Conservation (phyloP, 2,888 invertebrate genomes). For the Amphiduros pacificus region DNA sequence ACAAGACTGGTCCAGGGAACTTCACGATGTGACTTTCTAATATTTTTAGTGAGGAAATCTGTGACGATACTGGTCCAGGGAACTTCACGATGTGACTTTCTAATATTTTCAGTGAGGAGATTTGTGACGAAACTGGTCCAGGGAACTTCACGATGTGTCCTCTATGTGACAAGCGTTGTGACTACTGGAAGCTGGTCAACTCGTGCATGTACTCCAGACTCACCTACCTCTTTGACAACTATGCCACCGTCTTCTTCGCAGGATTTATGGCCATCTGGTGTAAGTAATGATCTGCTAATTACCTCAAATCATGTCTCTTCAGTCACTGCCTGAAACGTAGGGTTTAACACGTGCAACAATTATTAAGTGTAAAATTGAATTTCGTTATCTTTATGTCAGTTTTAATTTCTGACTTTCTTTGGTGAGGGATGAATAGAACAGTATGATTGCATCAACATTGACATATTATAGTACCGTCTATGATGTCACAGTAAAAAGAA, state of each 20-base stretch:
- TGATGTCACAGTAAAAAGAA: no score
- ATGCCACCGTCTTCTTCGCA: conserved; percentile 57
- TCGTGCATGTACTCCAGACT: conserved; percentile 48
- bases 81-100: conserved; percentile 53
- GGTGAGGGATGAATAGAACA: no score
- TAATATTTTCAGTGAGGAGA: conserved; percentile 29
- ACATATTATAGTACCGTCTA: no score
- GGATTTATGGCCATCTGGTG: conserved; percentile 62
- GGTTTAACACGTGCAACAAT: no score
- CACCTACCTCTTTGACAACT: conserved; percentile 57
- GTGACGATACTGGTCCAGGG: conserved; percentile 21
- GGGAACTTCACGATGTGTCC: conserved; percentile 52
- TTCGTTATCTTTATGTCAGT: no score
- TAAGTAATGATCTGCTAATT: conserved; percentile 18
- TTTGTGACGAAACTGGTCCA: conserved; percentile 22
- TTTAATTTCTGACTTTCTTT: no score
- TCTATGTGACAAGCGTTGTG: conserved; percentile 53
- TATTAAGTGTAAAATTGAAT: no score
- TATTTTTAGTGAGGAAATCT: conserved; percentile 28
- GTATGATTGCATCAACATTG: no score
- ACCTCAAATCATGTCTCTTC: no score
- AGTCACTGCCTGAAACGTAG: no score
- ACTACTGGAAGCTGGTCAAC: conserved; percentile 52
- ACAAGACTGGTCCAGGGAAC: conserved; percentile 19
- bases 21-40: conserved; percentile 49